Percentiles rank a stretch among this genome's conserved stretches.
Conservation (phyloP, 2,113 vertebrate species). For the Gavialis gangeticus region DNA sequence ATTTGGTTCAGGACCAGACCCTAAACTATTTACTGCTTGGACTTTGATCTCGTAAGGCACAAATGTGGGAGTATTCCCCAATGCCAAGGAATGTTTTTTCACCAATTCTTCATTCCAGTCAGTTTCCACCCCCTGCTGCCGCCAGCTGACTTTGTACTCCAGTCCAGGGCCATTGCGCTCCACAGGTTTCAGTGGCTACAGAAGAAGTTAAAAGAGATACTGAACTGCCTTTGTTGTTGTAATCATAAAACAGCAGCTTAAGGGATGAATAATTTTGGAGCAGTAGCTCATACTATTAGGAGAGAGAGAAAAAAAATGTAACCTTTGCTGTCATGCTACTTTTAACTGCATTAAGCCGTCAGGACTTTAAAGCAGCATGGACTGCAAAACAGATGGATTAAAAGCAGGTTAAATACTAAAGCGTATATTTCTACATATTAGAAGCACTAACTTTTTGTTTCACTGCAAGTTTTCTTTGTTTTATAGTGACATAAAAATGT, state of each 20-base stretch:
- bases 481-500: neutral
- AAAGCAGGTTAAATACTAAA: neutral
- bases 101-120: slow-evolving; percentile 90
- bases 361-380: neutral
- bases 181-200: slow-evolving; percentile 86
- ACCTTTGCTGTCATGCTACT: accelerated
- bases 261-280: neutral
- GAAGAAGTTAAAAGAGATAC: slow-evolving; percentile 2
- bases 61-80: slow-evolving; percentile 90
- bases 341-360: neutral
- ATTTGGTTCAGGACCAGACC: slow-evolving; percentile 88
- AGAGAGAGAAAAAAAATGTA: neutral
- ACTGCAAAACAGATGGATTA: neutral
- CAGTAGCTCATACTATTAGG: accelerated
- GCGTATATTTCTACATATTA: neutral
- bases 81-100: slow-evolving; percentile 88
- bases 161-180: slow-evolving; percentile 93
- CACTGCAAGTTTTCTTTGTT: neutral
- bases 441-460: neutral
- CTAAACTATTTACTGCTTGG: slow-evolving; percentile 89
- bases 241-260: neutral
- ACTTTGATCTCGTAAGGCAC: slow-evolving; percentile 94
- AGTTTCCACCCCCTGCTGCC: slow-evolving; percentile 78
- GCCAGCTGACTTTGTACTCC: slow-evolving; percentile 93
- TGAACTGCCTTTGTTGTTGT: neutral